Evolutionary conservation across 2,797 vertebrate species (phyloP).

Genomic region (Malurus splendens): DNA sequence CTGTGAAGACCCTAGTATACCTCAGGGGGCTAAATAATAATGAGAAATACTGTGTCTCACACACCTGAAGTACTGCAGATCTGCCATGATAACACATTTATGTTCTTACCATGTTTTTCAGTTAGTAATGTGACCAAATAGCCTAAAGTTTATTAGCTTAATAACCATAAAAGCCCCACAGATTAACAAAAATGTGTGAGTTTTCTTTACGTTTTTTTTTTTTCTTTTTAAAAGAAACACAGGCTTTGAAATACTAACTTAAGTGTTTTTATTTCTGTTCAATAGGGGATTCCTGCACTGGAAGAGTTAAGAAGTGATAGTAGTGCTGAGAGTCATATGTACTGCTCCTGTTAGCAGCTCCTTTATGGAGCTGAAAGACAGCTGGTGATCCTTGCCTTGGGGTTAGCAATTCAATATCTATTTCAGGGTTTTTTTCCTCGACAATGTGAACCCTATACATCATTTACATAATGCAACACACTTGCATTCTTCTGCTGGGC

Average conservation of each 20-base stretch:
- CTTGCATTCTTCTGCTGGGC: conserved; percentile 30
- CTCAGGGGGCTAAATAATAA: conserved; percentile 17
- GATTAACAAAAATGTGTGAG: background rate
- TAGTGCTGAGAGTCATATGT: background rate
- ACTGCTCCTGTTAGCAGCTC: conserved; percentile 25
- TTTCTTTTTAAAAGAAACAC: background rate
- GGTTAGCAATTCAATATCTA: conserved; percentile 35
- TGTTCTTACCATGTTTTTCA: background rate
- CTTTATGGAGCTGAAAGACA: conserved; percentile 35
- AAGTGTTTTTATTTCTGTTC: conserved; percentile 10
- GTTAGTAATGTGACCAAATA: conserved; percentile 40
- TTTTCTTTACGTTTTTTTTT: background rate
- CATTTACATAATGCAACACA: conserved; percentile 53
- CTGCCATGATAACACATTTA: background rate
- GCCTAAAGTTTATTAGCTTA: conserved; percentile 2
- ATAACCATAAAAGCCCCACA: background rate
- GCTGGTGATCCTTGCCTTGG: conserved; percentile 45
- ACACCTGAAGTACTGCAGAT: conserved; percentile 35
- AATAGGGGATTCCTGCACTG: background rate
- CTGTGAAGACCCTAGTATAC: background rate
- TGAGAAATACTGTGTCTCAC: background rate
- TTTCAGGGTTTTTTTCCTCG: background rate
- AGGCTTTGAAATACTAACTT: conserved; percentile 4
- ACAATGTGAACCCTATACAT: conserved; percentile 15
- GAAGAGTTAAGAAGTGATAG: conserved; percentile 29